Evolutionary conservation across 2,888 invertebrate species (phyloP).

Genomic region (Drosophila parthenogenetica): DNA sequence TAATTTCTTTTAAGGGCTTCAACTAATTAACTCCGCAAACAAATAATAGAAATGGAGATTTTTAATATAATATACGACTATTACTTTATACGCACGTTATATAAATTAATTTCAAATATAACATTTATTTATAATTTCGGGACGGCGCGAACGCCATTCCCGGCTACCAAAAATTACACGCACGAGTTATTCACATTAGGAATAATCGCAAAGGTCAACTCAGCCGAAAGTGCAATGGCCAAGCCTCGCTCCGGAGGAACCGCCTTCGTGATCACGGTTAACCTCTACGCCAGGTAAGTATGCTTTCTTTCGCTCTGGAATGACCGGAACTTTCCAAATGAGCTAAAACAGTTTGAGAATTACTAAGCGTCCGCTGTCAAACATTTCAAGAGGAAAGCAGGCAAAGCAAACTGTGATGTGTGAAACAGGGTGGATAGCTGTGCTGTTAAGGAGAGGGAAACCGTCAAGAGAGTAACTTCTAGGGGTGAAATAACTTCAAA

Average conservation of each 20-base stretch:
- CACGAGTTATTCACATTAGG: slow-evolving; percentile 77
- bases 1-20: too few relatives aligned
- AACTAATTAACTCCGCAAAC: too few relatives aligned
- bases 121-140: slow-evolving; percentile 49
- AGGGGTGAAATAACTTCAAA: background rate
- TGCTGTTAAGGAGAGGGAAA: background rate
- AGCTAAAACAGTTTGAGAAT: slow-evolving; percentile 45
- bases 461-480: background rate
- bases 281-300: slow-evolving; percentile 79
- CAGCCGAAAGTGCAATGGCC: slow-evolving; percentile 74
- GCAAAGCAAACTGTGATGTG: slow-evolving; percentile 5
- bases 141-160: slow-evolving; percentile 76
- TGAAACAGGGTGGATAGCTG: slow-evolving; percentile 2
- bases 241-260: slow-evolving; percentile 77
- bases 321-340: background rate
- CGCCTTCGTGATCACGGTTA: slow-evolving; percentile 79
- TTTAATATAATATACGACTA: too few relatives aligned
- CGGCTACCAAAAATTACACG: slow-evolving; percentile 76
- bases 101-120: too few relatives aligned
- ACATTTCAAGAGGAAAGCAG: background rate
- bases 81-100: too few relatives aligned
- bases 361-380: background rate
- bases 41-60: too few relatives aligned
- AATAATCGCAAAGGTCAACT: slow-evolving; percentile 78
- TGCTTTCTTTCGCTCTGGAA: slow-evolving; percentile 41